phyloP scores from a whole-genome alignment of 2,888 invertebrate genomes.

The Eupithecia insigniata region DNA sequence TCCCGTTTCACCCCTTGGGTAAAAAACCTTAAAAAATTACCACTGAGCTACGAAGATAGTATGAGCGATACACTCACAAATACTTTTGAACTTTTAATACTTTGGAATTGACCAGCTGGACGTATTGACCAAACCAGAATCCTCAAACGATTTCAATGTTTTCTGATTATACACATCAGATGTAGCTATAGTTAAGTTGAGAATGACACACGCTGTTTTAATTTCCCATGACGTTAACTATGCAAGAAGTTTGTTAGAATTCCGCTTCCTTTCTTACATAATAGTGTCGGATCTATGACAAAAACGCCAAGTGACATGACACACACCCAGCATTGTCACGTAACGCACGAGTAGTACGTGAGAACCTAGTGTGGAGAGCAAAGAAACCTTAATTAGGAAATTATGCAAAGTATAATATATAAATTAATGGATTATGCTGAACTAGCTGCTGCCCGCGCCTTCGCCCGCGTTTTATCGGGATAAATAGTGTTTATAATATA shows the following conservation, averaged over 20 bases:
- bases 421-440: background rate
- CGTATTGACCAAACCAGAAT: background rate
- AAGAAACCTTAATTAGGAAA: slow-evolving; percentile 37
- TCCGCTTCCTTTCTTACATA: slow-evolving; percentile 31
- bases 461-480: too few relatives aligned
- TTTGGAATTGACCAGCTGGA: background rate
- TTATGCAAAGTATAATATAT: slow-evolving; percentile 34
- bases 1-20: too few relatives aligned
- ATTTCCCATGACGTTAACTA: background rate
- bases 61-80: background rate
- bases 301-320: slow-evolving; percentile 44
- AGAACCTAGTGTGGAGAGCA: slow-evolving; percentile 37
- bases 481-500: too few relatives aligned
- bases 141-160: background rate
- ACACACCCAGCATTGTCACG: slow-evolving; percentile 45
- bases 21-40: too few relatives aligned
- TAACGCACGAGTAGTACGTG: slow-evolving; percentile 39
- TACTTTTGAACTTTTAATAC: background rate
- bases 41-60: background rate
- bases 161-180: background rate
- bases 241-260: slow-evolving; percentile 12
- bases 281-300: slow-evolving; percentile 22
- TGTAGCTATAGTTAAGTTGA: background rate
- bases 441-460: too few relatives aligned
- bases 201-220: background rate